Base-by-base conservation (phyloP, 2,797 vertebrate species). In the Channa striata region DNA sequence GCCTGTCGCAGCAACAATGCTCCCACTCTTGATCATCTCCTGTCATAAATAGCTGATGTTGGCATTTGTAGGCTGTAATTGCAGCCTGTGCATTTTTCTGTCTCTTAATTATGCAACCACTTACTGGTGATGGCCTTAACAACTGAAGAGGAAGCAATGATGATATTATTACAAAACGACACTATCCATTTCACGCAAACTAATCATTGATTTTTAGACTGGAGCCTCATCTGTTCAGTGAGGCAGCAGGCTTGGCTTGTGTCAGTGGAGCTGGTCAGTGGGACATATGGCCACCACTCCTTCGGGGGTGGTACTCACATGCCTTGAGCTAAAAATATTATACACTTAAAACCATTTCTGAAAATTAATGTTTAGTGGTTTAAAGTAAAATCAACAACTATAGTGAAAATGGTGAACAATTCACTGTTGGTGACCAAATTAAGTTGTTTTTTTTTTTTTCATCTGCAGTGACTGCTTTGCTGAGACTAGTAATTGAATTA, bases 201-300 rank as follows among this genome's bases (percentile, higher is more conserved):
- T 8, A 33, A 20, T 5, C 50, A 83, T 53, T 67, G 72, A 74
- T 79, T 81, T 44, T 67, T 30, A 4, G n/a, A 34, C 11, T 72
- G 48, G 34, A 78, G 51, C 4, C 11, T 66, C 44, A 33, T 82
- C 59, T 42, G 69, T 19, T 42, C 0, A 21, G n/a, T 33, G 50
- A 78, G 34, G 56, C 72, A 25, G 72, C 49, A 59, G 25, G 16
- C 50, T 54, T 68, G 64, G 59, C 68, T 68, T 67, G 56, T 21
- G 59, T 72, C 69, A 59, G 34, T 57, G 51, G 60, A 59, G 57
- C 11, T 65, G 70, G 61, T 74, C 65, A 75, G 68, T 61, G 39
- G 52, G 68, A 85, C 88, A 89, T 81, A 87, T 86, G 81, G 86
- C 66, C 47, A 5, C 13, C 6, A 1, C 12, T 81, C 84, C 44